Evolutionary conservation across 1,140 invertebrate genomes (phyloP), one percentile per base, ranked within the genome.

Genomic region (Portunus trituberculatus): DNA sequence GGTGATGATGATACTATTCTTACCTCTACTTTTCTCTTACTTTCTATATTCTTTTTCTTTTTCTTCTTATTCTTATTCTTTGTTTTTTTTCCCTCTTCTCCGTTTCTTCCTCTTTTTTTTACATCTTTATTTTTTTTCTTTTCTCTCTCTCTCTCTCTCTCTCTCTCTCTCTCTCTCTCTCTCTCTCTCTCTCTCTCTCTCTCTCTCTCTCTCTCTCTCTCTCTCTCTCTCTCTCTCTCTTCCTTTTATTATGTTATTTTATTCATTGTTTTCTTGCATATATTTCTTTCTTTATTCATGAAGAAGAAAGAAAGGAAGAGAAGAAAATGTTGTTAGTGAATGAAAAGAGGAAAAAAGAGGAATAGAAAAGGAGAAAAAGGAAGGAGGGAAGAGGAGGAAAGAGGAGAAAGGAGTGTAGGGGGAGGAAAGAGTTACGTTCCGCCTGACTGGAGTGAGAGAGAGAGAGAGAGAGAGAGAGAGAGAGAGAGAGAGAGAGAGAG

Each of bases 381-480:
- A n/a, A 84, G 83, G n/a, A n/a, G n/a, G 83, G n/a, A 16, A 89
- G 1, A 39, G 29, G 32, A 12, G 7, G 83, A 84, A 16, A 48
- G 87, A 31, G 45, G 29, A 39, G 31, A 39, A n/a, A 48, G 45
- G 32, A 89, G 4, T 39, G 39, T 39, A 39, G 39, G 39, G 39
- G 39, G 39, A 39, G 39, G 39, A 39, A 39, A 39, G 39, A 39
- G 39, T 39, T 39, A 39, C 6, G 39, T 39, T 39, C 39, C 39
- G 39, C 39, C 6, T 39, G 39, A 39, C 39, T 39, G 39, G 39
- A 39, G 39, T 2, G 7, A 25, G 29, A 32, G 39, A 90, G 67
- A 92, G 91, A 82, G 67, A 92, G 59, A 82, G 59, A 83, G 67
- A 82, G 91, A 82, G 67, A 92, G 67, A 31, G 91, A 82, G 59